phyloP scores from a whole-genome alignment of 2,888 invertebrate species.

The Hirtodrosophila histrioides region DNA sequence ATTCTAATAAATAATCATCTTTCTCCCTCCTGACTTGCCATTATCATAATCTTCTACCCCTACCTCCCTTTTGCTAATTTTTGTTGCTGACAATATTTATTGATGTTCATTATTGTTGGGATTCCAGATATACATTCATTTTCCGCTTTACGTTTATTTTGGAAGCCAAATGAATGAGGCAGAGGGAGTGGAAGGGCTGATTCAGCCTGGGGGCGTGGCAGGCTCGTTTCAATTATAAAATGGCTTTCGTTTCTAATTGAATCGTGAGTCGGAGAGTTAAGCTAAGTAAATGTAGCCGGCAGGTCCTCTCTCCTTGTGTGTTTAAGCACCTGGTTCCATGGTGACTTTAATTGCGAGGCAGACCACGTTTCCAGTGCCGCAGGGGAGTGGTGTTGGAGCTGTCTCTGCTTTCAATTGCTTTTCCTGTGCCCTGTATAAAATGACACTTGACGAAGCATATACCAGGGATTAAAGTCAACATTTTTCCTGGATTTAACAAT shows the following conservation, averaged over 20 bases:
- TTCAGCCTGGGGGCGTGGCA: slow-evolving; percentile 25
- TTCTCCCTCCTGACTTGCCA: slow-evolving; percentile 11
- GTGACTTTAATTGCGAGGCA: slow-evolving; percentile 56
- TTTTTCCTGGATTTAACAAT: no score
- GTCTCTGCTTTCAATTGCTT: slow-evolving; percentile 33
- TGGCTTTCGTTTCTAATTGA: slow-evolving; percentile 79
- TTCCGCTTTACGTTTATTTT: background rate
- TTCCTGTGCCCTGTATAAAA: background rate
- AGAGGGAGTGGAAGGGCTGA: no score
- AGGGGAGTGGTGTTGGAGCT: slow-evolving; percentile 22
- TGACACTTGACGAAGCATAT: no score
- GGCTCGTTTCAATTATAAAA: slow-evolving; percentile 76
- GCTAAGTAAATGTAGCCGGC: slow-evolving; percentile 47
- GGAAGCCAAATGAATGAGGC: no score
- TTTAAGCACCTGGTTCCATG: slow-evolving; percentile 32
- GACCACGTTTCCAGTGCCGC: slow-evolving; percentile 47
- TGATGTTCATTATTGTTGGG: slow-evolving; percentile 23
- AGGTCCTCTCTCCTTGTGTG: slow-evolving; percentile 1
- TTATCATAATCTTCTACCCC: slow-evolving; percentile 22
- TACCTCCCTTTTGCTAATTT: slow-evolving; percentile 10
- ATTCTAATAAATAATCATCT: slow-evolving; percentile 45
- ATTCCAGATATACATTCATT: background rate
- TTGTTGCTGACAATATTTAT: slow-evolving; percentile 25
- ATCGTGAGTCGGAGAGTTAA: slow-evolving; percentile 56
- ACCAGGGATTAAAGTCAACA: no score